These are phyloP conservation scores for Adelognathus sp. DNA, from an alignment of 2,888 invertebrate species.

Conservation along the genomic window DNA sequence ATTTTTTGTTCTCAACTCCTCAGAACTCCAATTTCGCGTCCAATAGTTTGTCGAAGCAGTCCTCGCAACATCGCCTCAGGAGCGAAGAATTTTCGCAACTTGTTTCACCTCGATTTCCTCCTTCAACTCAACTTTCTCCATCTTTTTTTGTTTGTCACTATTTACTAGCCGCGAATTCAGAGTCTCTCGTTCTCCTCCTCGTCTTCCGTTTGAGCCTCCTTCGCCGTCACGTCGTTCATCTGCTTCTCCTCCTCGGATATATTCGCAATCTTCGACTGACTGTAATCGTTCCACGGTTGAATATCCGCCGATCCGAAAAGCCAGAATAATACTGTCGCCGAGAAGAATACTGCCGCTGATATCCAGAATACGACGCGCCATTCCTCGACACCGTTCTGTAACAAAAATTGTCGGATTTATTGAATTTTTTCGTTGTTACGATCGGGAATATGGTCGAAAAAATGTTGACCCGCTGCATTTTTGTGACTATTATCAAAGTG, in stretches of 20 bases:
- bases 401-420: constrained; percentile 56
- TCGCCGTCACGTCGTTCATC: constrained; percentile 62
- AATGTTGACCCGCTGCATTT: no score
- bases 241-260: constrained; percentile 72
- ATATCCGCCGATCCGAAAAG: constrained; percentile 88
- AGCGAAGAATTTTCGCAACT: not conserved
- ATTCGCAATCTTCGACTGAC: constrained; percentile 62
- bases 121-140: not conserved
- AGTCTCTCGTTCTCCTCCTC: constrained; percentile 75
- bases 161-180: constrained; percentile 61
- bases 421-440: not conserved
- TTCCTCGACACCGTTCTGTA: constrained; percentile 89
- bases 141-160: not conserved
- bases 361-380: constrained; percentile 90
- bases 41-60: not conserved
- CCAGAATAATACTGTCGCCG: constrained; percentile 87
- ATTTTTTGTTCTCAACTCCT: not conserved
- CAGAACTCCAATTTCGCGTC: not conserved
- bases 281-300: constrained; percentile 87
- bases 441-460: not conserved
- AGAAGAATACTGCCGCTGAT: constrained; percentile 87
- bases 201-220: constrained; percentile 59
- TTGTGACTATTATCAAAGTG: no score
- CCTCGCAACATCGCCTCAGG: not conserved
- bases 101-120: not conserved